Conservation (phyloP, 2,888 invertebrate species). For the Chrysina gloriosa region DNA sequence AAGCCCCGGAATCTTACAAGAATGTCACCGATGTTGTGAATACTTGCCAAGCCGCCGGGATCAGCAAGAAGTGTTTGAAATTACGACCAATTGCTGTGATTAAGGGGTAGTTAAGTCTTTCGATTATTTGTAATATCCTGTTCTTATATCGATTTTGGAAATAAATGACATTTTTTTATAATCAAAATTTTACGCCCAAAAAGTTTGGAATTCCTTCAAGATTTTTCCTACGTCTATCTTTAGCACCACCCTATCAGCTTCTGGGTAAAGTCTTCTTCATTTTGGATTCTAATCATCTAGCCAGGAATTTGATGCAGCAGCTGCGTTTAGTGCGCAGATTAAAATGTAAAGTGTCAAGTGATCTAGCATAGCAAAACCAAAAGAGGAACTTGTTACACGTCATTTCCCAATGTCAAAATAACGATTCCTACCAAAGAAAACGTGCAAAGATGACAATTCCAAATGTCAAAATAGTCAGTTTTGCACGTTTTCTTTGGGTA, state of each 20-base stretch:
- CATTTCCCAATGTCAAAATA: neutral
- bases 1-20: conserved; percentile 99
- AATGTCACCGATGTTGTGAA: conserved; percentile 99
- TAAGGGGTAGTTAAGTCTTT: conserved; percentile 75
- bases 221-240: no score
- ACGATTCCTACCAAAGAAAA: no score
- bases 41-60: conserved; percentile 98
- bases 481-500: no score
- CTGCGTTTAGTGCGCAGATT: neutral
- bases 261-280: no score
- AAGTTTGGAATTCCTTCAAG: no score
- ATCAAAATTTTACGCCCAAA: no score
- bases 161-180: neutral
- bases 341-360: neutral
- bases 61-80: conserved; percentile 96
- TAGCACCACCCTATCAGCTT: no score
- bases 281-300: neutral
- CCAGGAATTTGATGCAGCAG: neutral
- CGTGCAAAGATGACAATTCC: no score
- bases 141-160: neutral
- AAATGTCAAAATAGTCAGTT: no score
- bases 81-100: conserved; percentile 98
- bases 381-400: neutral
- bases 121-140: neutral
- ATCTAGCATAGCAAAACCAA: neutral